Base-by-base conservation (phyloP, 2,797 vertebrate genomes). In the Fratercula arctica region DNA sequence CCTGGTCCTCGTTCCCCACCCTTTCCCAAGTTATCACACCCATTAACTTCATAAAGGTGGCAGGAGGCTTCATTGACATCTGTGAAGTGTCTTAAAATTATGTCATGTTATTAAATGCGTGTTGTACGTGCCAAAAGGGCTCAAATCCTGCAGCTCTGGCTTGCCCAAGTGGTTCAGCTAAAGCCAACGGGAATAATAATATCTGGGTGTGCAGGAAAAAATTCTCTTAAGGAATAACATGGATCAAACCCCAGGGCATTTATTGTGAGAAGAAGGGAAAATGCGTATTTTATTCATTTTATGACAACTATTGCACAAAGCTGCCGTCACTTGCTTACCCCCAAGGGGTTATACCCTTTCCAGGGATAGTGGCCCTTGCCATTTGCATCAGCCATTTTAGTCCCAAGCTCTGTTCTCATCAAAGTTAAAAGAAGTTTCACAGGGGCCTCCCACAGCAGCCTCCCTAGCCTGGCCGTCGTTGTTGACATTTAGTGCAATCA, bases 351-450 rank as follows among this genome's bases (percentile, higher is more conserved):
- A 59, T 69, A 66, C 23, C 41, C 76, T 87, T 92, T 90, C 73
- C 59, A 60, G 85, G 61, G 87, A 74, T 39, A 87, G 85, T 18
- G 28, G 57, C 48, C 59, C 63, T 89, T 87, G 72, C 78, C 33
- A 72, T 81, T 74, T 93, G 54, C 76, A 92, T 72, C 68, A 85
- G 51, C 35, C 57, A 14, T 61, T 95, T 92, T 29, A 64, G 63
- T 81, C 46, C 31, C 43, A 90, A 86, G n/a, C 35, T 93, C 57
- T 74, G 46, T 63, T 93, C 66, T 82, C 56, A 66, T 63, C 43
- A 16, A 96, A 96, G 59, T 87, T 81, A 88, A 95, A 95, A 91
- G 77, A 70, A 54, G 46, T 81, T 88, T 93, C 92, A 78, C 83
- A 81, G 63, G 31, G 68, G 56, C 35, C 54, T 94, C 72, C 29